A percentile compares a stretch with the other conserved stretches of the same genome.
Evolutionary conservation across 1,140 invertebrate genomes (phyloP).

Genomic region (Hyposmocoma kahamanoa): DNA sequence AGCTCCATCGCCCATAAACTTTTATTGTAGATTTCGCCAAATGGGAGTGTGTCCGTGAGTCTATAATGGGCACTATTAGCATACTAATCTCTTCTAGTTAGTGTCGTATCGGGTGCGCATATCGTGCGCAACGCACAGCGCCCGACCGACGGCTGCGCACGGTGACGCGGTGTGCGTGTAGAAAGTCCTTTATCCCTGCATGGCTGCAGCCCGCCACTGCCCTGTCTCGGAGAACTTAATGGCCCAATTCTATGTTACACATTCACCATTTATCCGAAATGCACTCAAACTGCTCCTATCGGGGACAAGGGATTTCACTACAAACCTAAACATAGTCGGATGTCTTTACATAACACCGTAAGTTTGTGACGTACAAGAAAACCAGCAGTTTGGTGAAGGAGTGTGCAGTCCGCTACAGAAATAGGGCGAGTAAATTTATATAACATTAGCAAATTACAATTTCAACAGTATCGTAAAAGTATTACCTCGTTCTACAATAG

Average conservation of each 20-base stretch:
- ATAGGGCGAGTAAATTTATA: conserved; percentile 70
- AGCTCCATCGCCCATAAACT: conserved; percentile 59
- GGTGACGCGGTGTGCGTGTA: conserved; percentile 27
- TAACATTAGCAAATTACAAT: conserved; percentile 47
- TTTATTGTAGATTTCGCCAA: conserved; percentile 52
- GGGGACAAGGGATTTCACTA: conserved; percentile 38
- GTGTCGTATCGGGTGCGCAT: conserved; percentile 35
- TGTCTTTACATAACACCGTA: conserved; percentile 15
- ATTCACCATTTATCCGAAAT: neutral
- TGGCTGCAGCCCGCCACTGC: conserved; percentile 10
- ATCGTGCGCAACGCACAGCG: conserved; percentile 38
- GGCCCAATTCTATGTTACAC: neutral
- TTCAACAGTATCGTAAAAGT: conserved; percentile 45
- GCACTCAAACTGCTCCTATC: conserved; percentile 14
- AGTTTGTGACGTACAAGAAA: conserved; percentile 38
- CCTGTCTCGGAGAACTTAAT: conserved; percentile 9
- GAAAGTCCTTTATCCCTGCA: conserved; percentile 43
- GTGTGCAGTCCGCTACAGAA: conserved; percentile 44
- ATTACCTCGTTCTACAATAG: conserved; percentile 51
- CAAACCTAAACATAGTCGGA: conserved; percentile 6
- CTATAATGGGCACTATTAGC: conserved; percentile 53
- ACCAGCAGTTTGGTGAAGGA: conserved; percentile 51
- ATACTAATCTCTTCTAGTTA: conserved; percentile 65
- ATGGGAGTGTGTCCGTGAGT: conserved; percentile 40
- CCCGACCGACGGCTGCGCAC: too few species aligned